phyloP scores from a whole-genome alignment of 2,888 invertebrate genomes.

The Spatulosminthurus flaviceps region DNA sequence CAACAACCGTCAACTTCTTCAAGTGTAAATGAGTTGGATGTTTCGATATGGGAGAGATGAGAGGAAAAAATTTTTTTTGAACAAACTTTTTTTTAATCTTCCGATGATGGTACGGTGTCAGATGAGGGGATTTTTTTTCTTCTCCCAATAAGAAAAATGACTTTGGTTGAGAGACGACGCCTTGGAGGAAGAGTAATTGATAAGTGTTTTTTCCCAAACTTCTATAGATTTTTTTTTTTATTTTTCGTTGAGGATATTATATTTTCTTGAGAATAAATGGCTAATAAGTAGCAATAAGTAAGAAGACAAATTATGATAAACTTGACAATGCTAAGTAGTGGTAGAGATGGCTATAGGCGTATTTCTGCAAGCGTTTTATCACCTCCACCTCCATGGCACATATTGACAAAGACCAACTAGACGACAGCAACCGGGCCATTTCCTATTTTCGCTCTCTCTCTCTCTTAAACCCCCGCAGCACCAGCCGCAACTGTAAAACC shows the following conservation, averaged over 20 bases:
- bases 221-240: constrained; percentile 13
- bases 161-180: constrained; percentile 19
- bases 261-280: not conserved
- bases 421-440: constrained; percentile 52
- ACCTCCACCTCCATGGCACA: constrained; percentile 53
- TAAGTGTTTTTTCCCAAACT: constrained; percentile 28
- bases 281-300: not conserved
- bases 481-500: constrained; percentile 43
- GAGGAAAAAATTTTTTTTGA: not conserved
- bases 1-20: not conserved
- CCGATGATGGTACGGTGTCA: not conserved
- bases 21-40: not conserved
- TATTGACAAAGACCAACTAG: constrained; percentile 55
- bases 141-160: constrained; percentile 24
- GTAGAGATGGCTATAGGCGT: constrained; percentile 54
- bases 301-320: constrained; percentile 33
- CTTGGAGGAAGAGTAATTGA: constrained; percentile 42
- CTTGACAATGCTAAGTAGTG: constrained; percentile 37
- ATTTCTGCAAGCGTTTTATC: constrained; percentile 56
- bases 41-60: not conserved
- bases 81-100: not conserved
- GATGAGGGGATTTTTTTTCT: not conserved
- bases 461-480: constrained; percentile 52
- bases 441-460: constrained; percentile 53
- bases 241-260: too few species aligned